Conservation (phyloP, 2,888 invertebrate species). For the Hemaris fuciformis region DNA sequence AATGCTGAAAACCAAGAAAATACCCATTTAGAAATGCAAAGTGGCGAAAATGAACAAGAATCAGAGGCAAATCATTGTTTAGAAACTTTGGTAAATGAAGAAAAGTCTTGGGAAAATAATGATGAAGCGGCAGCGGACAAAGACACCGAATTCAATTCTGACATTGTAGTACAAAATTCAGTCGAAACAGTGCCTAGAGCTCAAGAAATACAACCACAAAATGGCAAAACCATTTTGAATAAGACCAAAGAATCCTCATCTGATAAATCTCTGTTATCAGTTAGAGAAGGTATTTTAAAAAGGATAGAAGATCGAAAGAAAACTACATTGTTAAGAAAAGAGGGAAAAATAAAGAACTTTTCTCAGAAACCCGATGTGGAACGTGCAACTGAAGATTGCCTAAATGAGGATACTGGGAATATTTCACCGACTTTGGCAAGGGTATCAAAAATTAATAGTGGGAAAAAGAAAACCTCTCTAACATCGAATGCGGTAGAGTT, state of each 20-base stretch:
- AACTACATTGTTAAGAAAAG: constrained; percentile 11
- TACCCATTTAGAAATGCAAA: neutral
- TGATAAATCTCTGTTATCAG: constrained; percentile 27
- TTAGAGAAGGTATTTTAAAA: constrained; percentile 39
- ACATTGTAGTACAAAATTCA: neutral
- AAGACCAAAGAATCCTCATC: constrained; percentile 8
- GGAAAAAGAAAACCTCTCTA: neutral
- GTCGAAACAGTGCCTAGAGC: no score
- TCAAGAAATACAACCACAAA: neutral
- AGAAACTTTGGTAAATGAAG: constrained; percentile 13
- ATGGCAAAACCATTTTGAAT: neutral
- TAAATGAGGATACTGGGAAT: constrained; percentile 15
- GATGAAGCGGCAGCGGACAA: constrained; percentile 9
- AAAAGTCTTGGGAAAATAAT: constrained; percentile 1
- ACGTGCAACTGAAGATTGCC: constrained; percentile 13
- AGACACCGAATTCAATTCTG: neutral
- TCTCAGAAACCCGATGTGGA: neutral
- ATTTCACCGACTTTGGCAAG: neutral
- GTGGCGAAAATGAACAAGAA: neutral
- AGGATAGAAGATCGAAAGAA: constrained; percentile 39
- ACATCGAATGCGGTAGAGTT: constrained; percentile 26
- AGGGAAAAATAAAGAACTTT: constrained; percentile 15
- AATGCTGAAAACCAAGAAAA: neutral
- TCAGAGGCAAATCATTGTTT: neutral
- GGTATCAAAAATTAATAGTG: neutral